Conservation (phyloP, 2,113 vertebrate species). For the Romanogobio albipinnatus region DNA sequence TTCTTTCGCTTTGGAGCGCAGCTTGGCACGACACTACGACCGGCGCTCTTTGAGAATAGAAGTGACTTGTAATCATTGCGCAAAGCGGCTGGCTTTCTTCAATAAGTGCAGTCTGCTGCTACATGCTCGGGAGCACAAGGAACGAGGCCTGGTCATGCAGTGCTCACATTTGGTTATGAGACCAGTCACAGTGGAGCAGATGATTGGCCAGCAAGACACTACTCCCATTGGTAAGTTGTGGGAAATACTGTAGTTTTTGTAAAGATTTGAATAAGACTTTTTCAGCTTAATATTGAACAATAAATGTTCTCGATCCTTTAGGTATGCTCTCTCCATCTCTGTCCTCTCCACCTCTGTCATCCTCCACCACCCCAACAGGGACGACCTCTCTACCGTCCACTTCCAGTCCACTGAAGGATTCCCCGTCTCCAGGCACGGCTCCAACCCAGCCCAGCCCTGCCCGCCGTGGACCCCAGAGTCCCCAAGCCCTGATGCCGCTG, state of each 20-base stretch:
- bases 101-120: slow-evolving; percentile 96
- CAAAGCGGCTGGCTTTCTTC: slow-evolving; percentile 93
- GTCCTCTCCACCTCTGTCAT: slow-evolving; percentile 56
- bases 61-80: slow-evolving; percentile 97
- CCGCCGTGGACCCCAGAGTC: slow-evolving; percentile 71
- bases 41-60: slow-evolving; percentile 94
- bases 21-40: slow-evolving; percentile 91
- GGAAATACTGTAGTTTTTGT: not conserved
- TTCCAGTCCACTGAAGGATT: slow-evolving; percentile 75
- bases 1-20: slow-evolving; percentile 90
- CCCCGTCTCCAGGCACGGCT: slow-evolving; percentile 56
- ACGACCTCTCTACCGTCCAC: slow-evolving; percentile 63
- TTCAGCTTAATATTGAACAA: not conserved
- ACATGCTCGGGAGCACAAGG: slow-evolving; percentile 96
- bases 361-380: slow-evolving; percentile 61
- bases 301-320: slow-evolving; percentile 1
- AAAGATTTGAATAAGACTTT: not conserved
- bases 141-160: slow-evolving; percentile 96
- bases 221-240: slow-evolving; percentile 69
- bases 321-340: slow-evolving; percentile 54
- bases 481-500: slow-evolving; percentile 81
- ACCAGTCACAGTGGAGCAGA: slow-evolving; percentile 91
- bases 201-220: slow-evolving; percentile 90
- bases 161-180: slow-evolving; percentile 96
- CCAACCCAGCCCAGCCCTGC: slow-evolving; percentile 66